These are phyloP conservation scores for Neopelma chrysocephalum DNA, from an alignment of 2,797 vertebrate species.

Conservation along the genomic window DNA sequence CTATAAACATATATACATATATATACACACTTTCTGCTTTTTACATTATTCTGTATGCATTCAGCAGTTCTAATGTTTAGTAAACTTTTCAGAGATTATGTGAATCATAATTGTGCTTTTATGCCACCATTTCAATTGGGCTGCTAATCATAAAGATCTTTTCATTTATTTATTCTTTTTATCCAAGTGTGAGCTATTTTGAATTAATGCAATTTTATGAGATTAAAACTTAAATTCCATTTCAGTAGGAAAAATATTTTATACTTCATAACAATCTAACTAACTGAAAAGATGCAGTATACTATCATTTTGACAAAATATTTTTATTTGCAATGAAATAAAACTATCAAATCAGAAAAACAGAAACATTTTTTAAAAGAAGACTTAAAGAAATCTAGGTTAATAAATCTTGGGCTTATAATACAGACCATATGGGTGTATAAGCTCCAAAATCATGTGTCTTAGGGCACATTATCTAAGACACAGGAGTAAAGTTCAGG, in stretches of 20 bases:
- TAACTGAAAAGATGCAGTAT: not conserved
- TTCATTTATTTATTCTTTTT: not conserved
- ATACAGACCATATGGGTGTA: not conserved
- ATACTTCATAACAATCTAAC: not conserved
- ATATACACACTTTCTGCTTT: not conserved
- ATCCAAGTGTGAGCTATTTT: not conserved
- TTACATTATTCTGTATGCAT: not conserved
- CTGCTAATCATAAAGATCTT: not conserved
- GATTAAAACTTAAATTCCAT: not conserved
- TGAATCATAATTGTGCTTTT: not conserved
- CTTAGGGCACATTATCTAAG: not conserved
- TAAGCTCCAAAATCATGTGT: not conserved
- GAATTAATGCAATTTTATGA: not conserved
- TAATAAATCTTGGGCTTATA: not conserved
- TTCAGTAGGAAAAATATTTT: not conserved
- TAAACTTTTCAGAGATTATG: not conserved
- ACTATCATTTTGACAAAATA: not conserved
- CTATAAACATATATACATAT: not conserved
- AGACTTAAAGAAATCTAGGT: not conserved
- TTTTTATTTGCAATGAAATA: not conserved
- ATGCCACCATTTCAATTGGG: not conserved
- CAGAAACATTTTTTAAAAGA: not conserved
- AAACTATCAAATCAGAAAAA: not conserved
- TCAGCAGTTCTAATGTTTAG: not conserved
- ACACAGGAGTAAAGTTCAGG: not conserved